phyloP scores from a whole-genome alignment of 2,113 vertebrate species.

The Scatophagus argus region DNA sequence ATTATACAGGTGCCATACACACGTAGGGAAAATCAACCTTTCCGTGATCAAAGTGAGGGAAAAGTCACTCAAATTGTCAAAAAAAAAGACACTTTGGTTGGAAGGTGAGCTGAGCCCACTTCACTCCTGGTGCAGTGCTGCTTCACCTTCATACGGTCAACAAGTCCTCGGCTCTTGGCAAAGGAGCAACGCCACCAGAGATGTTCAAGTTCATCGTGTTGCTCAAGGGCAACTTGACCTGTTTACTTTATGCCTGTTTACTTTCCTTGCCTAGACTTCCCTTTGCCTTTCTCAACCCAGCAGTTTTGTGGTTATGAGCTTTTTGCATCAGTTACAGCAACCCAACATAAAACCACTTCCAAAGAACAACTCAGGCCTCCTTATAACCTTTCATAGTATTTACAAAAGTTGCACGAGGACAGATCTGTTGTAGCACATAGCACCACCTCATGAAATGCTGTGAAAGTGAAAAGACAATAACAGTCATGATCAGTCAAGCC shows the following conservation, averaged over 20 bases:
- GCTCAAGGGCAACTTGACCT: slow-evolving; percentile 39
- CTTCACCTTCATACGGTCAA: neutral
- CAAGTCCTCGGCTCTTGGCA: neutral
- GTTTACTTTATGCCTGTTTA: slow-evolving; percentile 43
- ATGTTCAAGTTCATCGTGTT: slow-evolving; percentile 16
- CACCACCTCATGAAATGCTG: slow-evolving; percentile 10
- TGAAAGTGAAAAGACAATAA: neutral
- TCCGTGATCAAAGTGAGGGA: slow-evolving; percentile 36
- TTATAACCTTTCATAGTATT: neutral
- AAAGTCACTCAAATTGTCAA: neutral
- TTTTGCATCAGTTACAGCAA: neutral
- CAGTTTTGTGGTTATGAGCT: neutral
- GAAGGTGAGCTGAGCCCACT: neutral
- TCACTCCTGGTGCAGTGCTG: neutral
- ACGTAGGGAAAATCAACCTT: slow-evolving; percentile 6
- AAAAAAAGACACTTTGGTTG: neutral
- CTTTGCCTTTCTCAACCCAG: slow-evolving; percentile 13
- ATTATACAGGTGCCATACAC: slow-evolving; percentile 22
- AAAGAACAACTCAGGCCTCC: neutral
- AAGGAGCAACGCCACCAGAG: slow-evolving; percentile 1
- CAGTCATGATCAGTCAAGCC: slow-evolving; percentile 21
- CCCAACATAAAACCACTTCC: slow-evolving; percentile 14
- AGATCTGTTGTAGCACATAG: neutral
- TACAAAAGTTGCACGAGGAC: neutral
- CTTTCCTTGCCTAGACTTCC: slow-evolving; percentile 4